Evolutionary conservation across 2,888 invertebrate genomes (phyloP).

Genomic region (Habrosyne pyritoides): DNA sequence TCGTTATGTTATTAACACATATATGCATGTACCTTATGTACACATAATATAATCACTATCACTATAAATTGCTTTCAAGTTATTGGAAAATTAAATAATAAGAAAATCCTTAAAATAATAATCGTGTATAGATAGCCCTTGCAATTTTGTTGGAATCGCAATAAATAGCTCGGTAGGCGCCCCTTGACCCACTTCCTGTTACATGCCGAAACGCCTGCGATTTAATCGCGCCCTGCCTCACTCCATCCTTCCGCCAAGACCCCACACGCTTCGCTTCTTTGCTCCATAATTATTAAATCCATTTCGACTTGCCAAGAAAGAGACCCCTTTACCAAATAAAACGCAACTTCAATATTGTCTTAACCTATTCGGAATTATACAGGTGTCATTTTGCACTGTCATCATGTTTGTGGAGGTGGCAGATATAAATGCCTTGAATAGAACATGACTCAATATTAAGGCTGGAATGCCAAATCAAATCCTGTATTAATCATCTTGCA

Average conservation of each 20-base stretch:
- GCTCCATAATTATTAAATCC: conserved; percentile 78
- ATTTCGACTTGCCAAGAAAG: conserved; percentile 67
- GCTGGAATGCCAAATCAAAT: too few relatives aligned
- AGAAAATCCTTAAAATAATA: conserved; percentile 36
- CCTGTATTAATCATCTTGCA: too few relatives aligned
- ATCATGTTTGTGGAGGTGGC: too few relatives aligned
- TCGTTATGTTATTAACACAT: conserved; percentile 12
- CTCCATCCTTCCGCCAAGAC: conserved; percentile 72
- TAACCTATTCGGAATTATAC: too few relatives aligned
- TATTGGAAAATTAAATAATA: too few relatives aligned
- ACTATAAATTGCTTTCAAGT: too few relatives aligned
- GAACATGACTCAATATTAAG: too few relatives aligned
- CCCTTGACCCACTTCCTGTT: conserved; percentile 81
- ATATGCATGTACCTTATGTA: conserved; percentile 5
- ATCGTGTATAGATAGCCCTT: conserved; percentile 53
- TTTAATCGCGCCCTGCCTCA: conserved; percentile 77
- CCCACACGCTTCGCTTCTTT: conserved; percentile 75
- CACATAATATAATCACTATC: too few relatives aligned
- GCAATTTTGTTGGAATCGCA: conserved; percentile 77
- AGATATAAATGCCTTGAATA: too few relatives aligned
- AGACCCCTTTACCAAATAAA: conserved; percentile 49
- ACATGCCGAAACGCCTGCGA: conserved; percentile 81
- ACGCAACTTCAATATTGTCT: too few relatives aligned
- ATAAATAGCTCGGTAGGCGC: conserved; percentile 78
- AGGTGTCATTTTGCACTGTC: too few relatives aligned